A percentile compares a stretch with the other conserved stretches of the same genome.
Conservation (phyloP, 2,888 invertebrate genomes). For the Brachycybe producta region DNA sequence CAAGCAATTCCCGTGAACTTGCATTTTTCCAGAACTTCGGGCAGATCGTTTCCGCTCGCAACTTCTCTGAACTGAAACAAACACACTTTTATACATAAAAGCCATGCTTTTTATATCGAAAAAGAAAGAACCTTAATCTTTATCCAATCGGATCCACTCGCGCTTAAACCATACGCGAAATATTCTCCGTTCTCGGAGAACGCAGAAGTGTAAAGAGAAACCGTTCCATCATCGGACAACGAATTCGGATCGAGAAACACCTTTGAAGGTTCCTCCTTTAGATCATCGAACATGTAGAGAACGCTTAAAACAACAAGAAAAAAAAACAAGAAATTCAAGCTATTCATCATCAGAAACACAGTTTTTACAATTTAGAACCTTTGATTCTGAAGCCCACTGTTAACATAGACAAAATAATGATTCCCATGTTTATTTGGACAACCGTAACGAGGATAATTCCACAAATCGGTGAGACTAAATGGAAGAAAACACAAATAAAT, state of each 20-base stretch:
- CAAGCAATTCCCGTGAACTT: slow-evolving; percentile 85
- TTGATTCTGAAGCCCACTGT: slow-evolving; percentile 93
- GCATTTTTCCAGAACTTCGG: slow-evolving; percentile 77
- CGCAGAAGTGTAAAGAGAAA: slow-evolving; percentile 57
- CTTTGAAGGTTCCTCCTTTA: slow-evolving; percentile 58
- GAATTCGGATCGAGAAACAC: slow-evolving; percentile 93
- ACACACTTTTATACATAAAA: neutral
- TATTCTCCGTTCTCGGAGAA: slow-evolving; percentile 82
- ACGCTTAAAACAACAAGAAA: slow-evolving; percentile 50
- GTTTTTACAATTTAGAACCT: slow-evolving; percentile 42
- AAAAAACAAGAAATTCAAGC: neutral
- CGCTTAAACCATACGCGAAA: slow-evolving; percentile 82
- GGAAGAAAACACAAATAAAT: slow-evolving; percentile 5
- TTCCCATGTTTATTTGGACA: slow-evolving; percentile 70
- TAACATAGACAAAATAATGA: slow-evolving; percentile 81
- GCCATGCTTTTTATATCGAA: neutral
- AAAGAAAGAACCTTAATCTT: slow-evolving; percentile 47
- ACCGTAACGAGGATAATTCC: slow-evolving; percentile 94
- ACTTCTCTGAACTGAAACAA: slow-evolving; percentile 27
- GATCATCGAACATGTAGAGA: slow-evolving; percentile 67
- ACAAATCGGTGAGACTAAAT: slow-evolving; percentile 63
- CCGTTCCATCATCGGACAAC: slow-evolving; percentile 74
- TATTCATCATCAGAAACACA: neutral
- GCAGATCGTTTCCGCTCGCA: slow-evolving; percentile 59
- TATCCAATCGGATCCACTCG: slow-evolving; percentile 93